A percentile compares a stretch with the other conserved stretches of the same genome.
These are phyloP conservation scores for Drosophila biarmipes DNA, from an alignment of 1,140 invertebrate species.

Conservation along the genomic window DNA sequence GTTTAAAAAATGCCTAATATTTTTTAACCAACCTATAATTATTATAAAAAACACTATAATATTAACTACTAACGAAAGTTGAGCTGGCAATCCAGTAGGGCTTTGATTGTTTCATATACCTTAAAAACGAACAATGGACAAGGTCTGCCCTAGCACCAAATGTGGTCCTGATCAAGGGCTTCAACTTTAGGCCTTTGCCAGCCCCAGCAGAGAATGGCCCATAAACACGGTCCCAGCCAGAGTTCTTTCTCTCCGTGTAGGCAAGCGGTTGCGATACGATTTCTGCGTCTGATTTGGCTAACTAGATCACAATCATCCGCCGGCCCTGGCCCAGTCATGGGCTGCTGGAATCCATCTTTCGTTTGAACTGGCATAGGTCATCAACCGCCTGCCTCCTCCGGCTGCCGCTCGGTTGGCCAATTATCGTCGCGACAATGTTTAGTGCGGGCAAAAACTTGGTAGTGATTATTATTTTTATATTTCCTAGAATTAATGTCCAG, in stretches of 20 bases:
- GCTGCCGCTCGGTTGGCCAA: conserved; percentile 13
- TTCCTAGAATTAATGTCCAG: conserved; percentile 48
- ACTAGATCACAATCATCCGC: not conserved
- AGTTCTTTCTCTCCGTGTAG: not conserved
- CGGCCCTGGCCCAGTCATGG: conserved; percentile 41
- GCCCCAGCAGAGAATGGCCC: too few relatives aligned
- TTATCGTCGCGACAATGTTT: conserved; percentile 22
- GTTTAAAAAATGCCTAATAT: too few relatives aligned
- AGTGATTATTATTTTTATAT: conserved; percentile 55
- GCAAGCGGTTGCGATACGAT: not conserved
- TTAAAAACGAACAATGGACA: too few relatives aligned
- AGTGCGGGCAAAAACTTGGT: conserved; percentile 12
- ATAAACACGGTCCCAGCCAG: too few relatives aligned
- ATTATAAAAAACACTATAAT: too few relatives aligned
- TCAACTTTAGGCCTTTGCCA: too few relatives aligned
- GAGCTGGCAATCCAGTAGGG: too few relatives aligned
- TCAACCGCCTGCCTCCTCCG: conserved; percentile 13
- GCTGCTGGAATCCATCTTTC: not conserved
- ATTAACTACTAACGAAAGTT: too few relatives aligned
- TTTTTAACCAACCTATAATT: too few relatives aligned
- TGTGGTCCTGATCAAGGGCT: too few relatives aligned
- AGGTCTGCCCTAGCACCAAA: too few relatives aligned
- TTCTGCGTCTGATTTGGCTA: conserved; percentile 15
- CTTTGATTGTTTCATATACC: too few relatives aligned
- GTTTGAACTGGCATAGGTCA: conserved; percentile 25